Percentiles rank a stretch among this genome's conserved stretches.
phyloP scores from a whole-genome alignment of 23 tunicate species.

The Clavelina lepadiformis region DNA sequence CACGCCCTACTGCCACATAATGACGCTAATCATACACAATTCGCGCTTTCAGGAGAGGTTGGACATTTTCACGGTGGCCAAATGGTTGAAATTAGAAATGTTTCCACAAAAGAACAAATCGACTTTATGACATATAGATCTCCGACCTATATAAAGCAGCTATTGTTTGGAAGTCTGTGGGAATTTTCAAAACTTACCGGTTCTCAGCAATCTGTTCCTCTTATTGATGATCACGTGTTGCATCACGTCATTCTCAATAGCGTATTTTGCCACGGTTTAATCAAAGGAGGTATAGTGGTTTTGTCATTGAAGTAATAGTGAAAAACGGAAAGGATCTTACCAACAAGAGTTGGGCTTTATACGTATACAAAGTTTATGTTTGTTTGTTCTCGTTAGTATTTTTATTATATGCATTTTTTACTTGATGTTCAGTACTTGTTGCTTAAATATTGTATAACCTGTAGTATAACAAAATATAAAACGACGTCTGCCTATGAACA shows the following conservation, averaged over 20 bases:
- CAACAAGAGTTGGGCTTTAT: too few relatives aligned
- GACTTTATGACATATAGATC: conserved; percentile 52
- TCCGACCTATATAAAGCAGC: conserved; percentile 22
- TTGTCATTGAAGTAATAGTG: too few relatives aligned
- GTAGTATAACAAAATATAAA: neutral
- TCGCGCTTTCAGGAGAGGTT: too few relatives aligned
- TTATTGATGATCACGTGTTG: conserved; percentile 44
- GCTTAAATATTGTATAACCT: too few relatives aligned
- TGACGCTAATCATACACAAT: too few relatives aligned
- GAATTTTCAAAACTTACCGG: conserved; percentile 36
- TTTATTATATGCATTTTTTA: too few relatives aligned
- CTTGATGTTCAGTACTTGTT: too few relatives aligned
- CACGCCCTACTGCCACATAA: too few relatives aligned
- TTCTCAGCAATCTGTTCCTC: conserved; percentile 33
- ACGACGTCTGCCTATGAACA: too few relatives aligned
- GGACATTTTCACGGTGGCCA: conserved; percentile 33
- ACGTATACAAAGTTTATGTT: too few relatives aligned
- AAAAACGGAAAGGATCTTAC: too few relatives aligned
- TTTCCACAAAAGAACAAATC: conserved; percentile 26
- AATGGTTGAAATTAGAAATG: conserved; percentile 24
- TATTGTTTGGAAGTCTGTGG: conserved; percentile 62
- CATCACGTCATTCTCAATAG: conserved; percentile 32
- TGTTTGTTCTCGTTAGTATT: too few relatives aligned
- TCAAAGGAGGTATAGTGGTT: conserved; percentile 72
- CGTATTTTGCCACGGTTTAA: conserved; percentile 46